Evolutionary conservation across 2,888 invertebrate genomes (phyloP).

Genomic region (Trachelus troglodyta): DNA sequence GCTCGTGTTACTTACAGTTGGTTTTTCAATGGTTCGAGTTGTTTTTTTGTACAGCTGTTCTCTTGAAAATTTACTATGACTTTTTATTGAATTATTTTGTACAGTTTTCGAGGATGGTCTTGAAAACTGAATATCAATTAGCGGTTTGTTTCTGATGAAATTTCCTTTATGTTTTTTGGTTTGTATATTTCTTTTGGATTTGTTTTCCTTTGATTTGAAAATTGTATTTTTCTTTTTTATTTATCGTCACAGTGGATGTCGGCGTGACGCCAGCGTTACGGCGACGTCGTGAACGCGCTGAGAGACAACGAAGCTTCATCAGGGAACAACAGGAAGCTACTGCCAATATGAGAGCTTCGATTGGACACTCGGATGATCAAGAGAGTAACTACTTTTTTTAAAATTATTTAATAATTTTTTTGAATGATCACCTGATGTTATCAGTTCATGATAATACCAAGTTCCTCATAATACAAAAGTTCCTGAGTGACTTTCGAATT

Average conservation of each 20-base stretch:
- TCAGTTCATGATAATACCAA: too few relatives aligned
- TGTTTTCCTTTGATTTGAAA: neutral
- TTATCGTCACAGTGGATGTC: constrained; percentile 68
- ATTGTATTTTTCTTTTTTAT: neutral
- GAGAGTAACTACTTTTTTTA: constrained; percentile 46
- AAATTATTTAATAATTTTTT: neutral
- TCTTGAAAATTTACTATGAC: neutral
- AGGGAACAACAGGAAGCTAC: constrained; percentile 82
- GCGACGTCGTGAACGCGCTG: constrained; percentile 84
- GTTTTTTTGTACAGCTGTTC: neutral
- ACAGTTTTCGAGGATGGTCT: too few relatives aligned
- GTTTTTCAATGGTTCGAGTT: neutral
- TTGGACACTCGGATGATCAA: constrained; percentile 57
- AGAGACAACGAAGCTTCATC: constrained; percentile 86
- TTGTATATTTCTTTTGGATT: neutral
- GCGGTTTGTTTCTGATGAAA: too few relatives aligned
- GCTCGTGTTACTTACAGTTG: neutral
- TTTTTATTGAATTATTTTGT: neutral
- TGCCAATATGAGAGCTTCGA: constrained; percentile 67
- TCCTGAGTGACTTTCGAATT: too few relatives aligned
- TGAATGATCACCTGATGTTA: neutral
- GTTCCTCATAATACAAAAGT: too few relatives aligned
- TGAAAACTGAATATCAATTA: too few relatives aligned
- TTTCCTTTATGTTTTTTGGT: neutral
- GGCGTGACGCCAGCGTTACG: constrained; percentile 85